A percentile compares a stretch with the other conserved stretches of the same genome.
Conservation (phyloP, 2,797 vertebrate species). For the Xerus rutilus region DNA sequence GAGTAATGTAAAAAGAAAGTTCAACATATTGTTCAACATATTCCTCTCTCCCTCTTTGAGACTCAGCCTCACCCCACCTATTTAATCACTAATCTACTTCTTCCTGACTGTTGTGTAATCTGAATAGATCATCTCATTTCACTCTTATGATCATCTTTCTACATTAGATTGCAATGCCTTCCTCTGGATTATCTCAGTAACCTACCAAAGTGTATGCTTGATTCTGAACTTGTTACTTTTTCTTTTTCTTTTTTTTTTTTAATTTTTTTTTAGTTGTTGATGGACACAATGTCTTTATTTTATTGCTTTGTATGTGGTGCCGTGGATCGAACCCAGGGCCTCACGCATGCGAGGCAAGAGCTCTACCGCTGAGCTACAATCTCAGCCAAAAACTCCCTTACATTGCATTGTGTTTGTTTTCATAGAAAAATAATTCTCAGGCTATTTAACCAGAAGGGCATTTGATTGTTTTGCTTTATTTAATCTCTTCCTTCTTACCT, state of each 20-base stretch:
- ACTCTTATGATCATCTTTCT: neutral
- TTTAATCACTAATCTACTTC: too few species aligned
- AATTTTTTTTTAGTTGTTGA: too few species aligned
- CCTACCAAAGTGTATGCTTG: neutral
- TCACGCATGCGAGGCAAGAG: too few species aligned
- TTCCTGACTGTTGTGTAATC: neutral
- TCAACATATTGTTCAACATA: too few species aligned
- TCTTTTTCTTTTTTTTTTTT: too few species aligned
- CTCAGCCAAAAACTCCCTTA: neutral
- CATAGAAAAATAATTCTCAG: neutral
- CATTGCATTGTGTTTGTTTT: neutral
- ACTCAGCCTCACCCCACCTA: neutral
- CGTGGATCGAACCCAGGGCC: too few species aligned
- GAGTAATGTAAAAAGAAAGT: too few species aligned
- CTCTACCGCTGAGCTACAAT: too few species aligned
- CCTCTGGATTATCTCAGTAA: neutral
- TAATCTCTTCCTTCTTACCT: neutral
- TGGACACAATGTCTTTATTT: too few species aligned
- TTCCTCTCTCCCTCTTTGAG: neutral
- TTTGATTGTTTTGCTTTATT: neutral
- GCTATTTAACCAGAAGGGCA: neutral
- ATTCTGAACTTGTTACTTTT: neutral
- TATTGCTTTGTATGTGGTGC: too few species aligned
- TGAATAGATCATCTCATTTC: neutral
- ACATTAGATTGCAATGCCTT: neutral